Base-by-base conservation (phyloP, 1,140 invertebrate species). In the Pachypsylla venusta region DNA sequence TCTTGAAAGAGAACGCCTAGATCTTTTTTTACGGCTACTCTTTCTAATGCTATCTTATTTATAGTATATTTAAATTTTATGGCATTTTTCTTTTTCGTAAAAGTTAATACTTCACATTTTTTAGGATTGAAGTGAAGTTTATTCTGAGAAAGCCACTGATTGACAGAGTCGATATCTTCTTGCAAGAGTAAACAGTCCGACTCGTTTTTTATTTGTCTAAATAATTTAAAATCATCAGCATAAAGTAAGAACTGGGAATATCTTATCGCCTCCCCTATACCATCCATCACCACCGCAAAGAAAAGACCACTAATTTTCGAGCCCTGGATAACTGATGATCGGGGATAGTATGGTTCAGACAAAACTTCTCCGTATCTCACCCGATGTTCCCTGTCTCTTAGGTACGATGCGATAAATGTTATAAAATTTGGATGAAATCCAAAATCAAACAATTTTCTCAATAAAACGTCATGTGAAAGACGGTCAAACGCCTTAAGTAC, bases 221-320 rank as follows among this genome's bases (percentile, higher is more conserved):
- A 55, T 22, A 25, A 14, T 25, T 55, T 55, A n/a, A 55, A 55
- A 24, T 55, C 54, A 24, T 55, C 54, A 14, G 54, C 54, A 55
- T 25, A 55, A 14, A 55, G 54, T 5, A 25, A 25, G 24, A 24
- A 25, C 3, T 25, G n/a, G 13, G 54, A 55, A n/a, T 25, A 25
- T 24, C 26, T 19, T 22, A 55, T 22, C n/a, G 7, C n/a, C 13
- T 22, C 26, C 26, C 24, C 24, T 24, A 55, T 25, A 55, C 26
- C 54, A 55, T 55, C 26, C 5, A 55, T 55, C 14, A 55, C 14
- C 24, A 55, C 54, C 24, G 26, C 24, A 55, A 55, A 55, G 4
- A 55, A 24, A n/a, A 55, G 54, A n/a, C 24, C 24, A n/a, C 19
- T n/a, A 19, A 55, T n/a, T 14, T 55, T 55, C 25, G 54, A 55